Evolutionary conservation across 2,888 invertebrate genomes (phyloP), one percentile per base, ranked within the genome.

Genomic region (Tryphoninae sp.): DNA sequence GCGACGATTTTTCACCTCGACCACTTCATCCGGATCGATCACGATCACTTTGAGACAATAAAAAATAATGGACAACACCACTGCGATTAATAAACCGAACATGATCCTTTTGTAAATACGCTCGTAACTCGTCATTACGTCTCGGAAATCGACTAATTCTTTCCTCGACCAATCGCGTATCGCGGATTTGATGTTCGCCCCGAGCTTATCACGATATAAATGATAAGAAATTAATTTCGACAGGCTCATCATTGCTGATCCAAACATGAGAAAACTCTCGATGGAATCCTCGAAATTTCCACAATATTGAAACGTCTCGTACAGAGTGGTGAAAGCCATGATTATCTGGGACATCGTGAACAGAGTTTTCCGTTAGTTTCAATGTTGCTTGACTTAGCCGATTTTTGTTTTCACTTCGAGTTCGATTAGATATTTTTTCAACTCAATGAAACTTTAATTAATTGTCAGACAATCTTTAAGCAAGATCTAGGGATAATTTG

Each of bases 211-310:
- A 22, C 86, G 86, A 65, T 87, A 61, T 0, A 86, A 8, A 40
- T 85, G 83, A 40, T 83, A 75, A 0, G 78, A 69, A n/a, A 86
- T 9, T 0, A 86, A 78, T 55, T 87, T 88, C 2, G 85, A 68
- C 2, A 86, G 67, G 11, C 83, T 83, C 73, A 86, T 79, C 1
- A 67, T 8, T 2, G 81, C 59, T 13, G 85, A 86, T 3, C 62
- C 40, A 6, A 83, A 26, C 7, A 87, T 9, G 55, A 79, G 78
- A 7, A 88, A 42, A 23, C 67, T 81, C 45, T 86, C 85, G 11
- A 86, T 78, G 16, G 82, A 77, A 3, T 74, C 68, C 42, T 85
- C 81, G 8, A 83, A 75, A n/a, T 84, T 77, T 1, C 84, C 84
- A 40, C 87, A 87, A 9, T 82, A 69, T 0, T 83, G 55, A n/a